These are phyloP conservation scores for Actinemys pallida DNA, from an alignment of 2,113 vertebrate species.

Conservation along the genomic window DNA sequence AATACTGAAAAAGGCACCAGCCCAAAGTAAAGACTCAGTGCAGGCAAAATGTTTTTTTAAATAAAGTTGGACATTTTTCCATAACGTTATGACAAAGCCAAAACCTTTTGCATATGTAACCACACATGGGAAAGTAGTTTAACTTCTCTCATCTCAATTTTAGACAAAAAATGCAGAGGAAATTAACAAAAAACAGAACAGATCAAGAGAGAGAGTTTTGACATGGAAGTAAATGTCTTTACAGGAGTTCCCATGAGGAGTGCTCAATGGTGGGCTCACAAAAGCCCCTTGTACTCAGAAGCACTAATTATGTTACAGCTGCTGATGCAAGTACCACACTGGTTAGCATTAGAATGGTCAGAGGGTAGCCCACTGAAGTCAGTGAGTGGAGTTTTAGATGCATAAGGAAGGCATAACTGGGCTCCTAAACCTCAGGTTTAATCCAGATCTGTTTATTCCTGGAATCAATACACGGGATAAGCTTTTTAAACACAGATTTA, in stretches of 20 bases:
- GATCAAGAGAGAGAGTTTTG: accelerated
- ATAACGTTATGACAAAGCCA: not conserved
- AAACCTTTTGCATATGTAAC: constrained; percentile 32
- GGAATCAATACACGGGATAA: not conserved
- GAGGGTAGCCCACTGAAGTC: constrained; percentile 5
- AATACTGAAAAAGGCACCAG: not conserved
- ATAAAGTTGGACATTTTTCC: not conserved
- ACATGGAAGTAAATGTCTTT: not conserved
- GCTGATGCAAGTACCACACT: not conserved
- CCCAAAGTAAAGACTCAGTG: constrained; percentile 43
- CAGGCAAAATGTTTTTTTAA: not conserved
- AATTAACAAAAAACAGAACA: not conserved
- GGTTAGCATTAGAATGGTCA: constrained; percentile 16
- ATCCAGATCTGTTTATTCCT: not conserved
- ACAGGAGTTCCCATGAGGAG: accelerated
- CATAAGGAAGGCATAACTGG: not conserved
- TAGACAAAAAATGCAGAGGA: not conserved
- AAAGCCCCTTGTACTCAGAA: not conserved
- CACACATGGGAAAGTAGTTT: constrained; percentile 46
- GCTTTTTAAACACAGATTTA: not conserved
- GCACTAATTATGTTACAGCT: not conserved
- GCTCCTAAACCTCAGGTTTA: not conserved
- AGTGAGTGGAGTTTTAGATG: not conserved
- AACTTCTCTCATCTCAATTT: not conserved
- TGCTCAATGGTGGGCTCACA: not conserved